Evolutionary conservation across 2,888 invertebrate genomes (phyloP), one percentile per base, ranked within the genome.

Genomic region (Conops quadrifasciatus): DNA sequence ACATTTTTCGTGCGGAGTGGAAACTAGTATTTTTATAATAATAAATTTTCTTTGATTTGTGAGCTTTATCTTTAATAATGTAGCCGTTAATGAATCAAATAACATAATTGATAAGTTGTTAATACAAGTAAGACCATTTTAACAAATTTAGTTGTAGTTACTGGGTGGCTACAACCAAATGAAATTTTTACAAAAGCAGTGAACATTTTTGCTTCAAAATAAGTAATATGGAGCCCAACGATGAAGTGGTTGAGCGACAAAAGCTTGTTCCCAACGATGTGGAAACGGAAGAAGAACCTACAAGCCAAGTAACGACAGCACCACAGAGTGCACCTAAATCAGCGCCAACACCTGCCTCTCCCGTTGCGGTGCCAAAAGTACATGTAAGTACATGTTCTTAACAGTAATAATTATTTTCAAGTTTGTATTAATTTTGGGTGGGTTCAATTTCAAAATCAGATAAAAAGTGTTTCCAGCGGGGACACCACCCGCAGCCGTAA

Each of bases 201-300:
- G 36, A 36, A 36, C 4, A 9, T 36, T 36, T 9, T 7, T 36
- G 36, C 4, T 36, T 36, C 36, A 36, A 36, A 49, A 49, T 15
- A 49, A 15, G 49, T 36, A 75, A 73, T 73, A 86, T 86, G 86
- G 86, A 86, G 75, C 81, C 83, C 21, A 86, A 86, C 76, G 86
- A 86, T 76, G 86, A 86, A 78, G 83, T 86, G 69, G 86, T 86
- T 19, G 86, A 86, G 75, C 82, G 86, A 19, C 86, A 86, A 68
- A 85, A 86, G 72, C 78, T 86, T 64, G 86, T 86, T 71, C 81
- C 82, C 72, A 83, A 83, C 70, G 86, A 86, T 79, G 82, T 82
- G 58, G 86, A 86, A 76, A 82, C 82, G 1, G 86, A 86, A 59
- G 86, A 86, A 65, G 86, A 86, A 76, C 81, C 81, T 19, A 75